Evolutionary conservation across 2,797 vertebrate genomes (phyloP), one percentile per base, ranked within the genome.

Genomic region (Sorex maritimensis): DNA sequence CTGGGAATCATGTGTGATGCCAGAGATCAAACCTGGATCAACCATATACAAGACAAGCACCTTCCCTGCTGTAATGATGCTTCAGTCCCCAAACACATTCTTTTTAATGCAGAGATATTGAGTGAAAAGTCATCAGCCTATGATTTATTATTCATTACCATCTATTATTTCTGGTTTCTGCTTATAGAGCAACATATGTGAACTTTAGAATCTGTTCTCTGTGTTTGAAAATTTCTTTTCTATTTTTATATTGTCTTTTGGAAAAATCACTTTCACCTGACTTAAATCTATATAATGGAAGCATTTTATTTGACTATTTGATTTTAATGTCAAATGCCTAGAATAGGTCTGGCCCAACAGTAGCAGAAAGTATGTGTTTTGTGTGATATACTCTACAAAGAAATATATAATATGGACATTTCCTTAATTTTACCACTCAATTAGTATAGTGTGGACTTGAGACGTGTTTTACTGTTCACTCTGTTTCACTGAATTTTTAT

Each of bases 401-500:
- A 89, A 67, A 8, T 74, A 30, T 67, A 1, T 52, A 6, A 52
- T 67, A 3, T 41, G 19, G 71, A 49, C 1, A 12, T n/a, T 82
- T 82, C 28, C 69, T 81, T 75, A 24, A 90, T 82, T 75, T 67
- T 67, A 74, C 55, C 26, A 67, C 44, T 63, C 3, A 14, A 30
- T 38, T 52, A 52, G 7, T 28, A 73, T 44, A 44, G 58, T 28
- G 81, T 81, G 58, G 24, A 73, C 44, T 30, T 82, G 71, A 82
- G 26, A 68, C 6, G 10, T 67, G 5, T 81, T 73, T 23, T 82
- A 24, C 41, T 44, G 67, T 75, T 67, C 44, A 90, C 14, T 41
- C 10, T 90, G 44, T 68, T 83, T 46, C 41, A 75, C 19, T 58
- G 28, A 83, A 44, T 83, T 30, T 72, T 82, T 77, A 44, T 69